phyloP scores from a whole-genome alignment of 2,888 invertebrate species.

The Pyrocoelia pectoralis region DNA sequence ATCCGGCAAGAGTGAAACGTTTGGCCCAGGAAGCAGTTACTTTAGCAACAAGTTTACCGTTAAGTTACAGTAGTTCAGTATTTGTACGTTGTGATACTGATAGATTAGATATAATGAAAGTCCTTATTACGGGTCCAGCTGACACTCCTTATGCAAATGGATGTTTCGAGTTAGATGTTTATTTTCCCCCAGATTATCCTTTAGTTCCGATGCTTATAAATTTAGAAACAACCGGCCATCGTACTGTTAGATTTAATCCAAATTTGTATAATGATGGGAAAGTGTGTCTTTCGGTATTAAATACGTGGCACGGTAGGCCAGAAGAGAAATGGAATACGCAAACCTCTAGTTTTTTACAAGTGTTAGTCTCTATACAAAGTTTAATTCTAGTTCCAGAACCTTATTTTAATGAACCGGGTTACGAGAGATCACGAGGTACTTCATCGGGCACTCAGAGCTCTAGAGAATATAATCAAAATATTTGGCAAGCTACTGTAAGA shows the following conservation, averaged over 20 bases:
- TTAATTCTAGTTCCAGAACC: slow-evolving; percentile 92
- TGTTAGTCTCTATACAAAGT: slow-evolving; percentile 92
- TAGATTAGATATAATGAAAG: slow-evolving; percentile 95
- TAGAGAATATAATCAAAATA: slow-evolving; percentile 94
- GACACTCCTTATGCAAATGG: slow-evolving; percentile 94
- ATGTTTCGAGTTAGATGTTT: slow-evolving; percentile 91
- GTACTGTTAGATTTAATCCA: slow-evolving; percentile 90
- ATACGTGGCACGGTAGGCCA: slow-evolving; percentile 96
- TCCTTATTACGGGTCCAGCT: slow-evolving; percentile 90
- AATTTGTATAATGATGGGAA: slow-evolving; percentile 96
- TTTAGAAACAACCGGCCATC: slow-evolving; percentile 88
- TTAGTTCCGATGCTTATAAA: slow-evolving; percentile 87
- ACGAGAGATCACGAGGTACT: slow-evolving; percentile 89
- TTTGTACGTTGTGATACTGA: slow-evolving; percentile 96
- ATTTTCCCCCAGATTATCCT: slow-evolving; percentile 79
- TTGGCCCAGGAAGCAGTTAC: slow-evolving; percentile 96
- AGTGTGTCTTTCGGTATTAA: slow-evolving; percentile 92
- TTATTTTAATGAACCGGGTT: slow-evolving; percentile 95
- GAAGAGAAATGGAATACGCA: slow-evolving; percentile 98
- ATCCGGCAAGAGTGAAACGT: slow-evolving; percentile 87
- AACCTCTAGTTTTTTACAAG: slow-evolving; percentile 93
- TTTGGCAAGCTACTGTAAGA: slow-evolving; percentile 92
- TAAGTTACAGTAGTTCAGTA: slow-evolving; percentile 92
- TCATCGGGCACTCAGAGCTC: slow-evolving; percentile 89
- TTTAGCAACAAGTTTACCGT: slow-evolving; percentile 88